Evolutionary conservation across 2,797 vertebrate genomes (phyloP).

Genomic region (Neopelma chrysocephalum): DNA sequence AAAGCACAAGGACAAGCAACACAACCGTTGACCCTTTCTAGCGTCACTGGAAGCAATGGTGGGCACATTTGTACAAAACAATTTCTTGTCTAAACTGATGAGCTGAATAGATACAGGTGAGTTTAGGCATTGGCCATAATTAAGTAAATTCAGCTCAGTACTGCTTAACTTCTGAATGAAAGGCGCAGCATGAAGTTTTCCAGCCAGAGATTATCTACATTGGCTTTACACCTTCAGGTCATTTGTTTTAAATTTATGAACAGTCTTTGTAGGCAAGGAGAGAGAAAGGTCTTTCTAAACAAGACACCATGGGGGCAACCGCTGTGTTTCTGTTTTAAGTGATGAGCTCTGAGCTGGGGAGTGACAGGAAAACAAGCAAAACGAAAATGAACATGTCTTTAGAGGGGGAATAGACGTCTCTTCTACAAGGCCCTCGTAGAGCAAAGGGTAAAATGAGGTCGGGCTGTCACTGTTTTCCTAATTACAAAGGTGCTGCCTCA

Average conservation of each 20-base stretch:
- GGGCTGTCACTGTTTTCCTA: background rate
- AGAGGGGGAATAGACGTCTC: background rate
- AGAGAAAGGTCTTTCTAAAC: background rate
- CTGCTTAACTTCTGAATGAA: background rate
- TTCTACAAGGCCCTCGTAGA: background rate
- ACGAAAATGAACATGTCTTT: background rate
- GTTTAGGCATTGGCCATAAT: background rate
- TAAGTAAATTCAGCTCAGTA: background rate
- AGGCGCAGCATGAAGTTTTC: background rate
- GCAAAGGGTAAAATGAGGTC: background rate
- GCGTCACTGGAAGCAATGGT: background rate
- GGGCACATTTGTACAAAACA: background rate
- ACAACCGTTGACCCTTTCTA: background rate
- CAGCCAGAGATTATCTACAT: background rate
- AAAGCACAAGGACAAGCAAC: background rate
- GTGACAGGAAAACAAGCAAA: background rate
- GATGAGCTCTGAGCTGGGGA: accelerated
- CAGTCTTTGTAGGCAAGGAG: background rate
- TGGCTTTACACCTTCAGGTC: background rate
- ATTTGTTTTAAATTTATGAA: background rate
- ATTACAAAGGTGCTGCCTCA: background rate
- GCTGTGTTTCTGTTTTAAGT: accelerated
- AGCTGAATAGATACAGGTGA: background rate
- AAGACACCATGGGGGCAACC: accelerated
- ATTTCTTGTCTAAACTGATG: background rate